phyloP scores from a whole-genome alignment of 92 coral and sea anemone species.

The Epizoanthus rinbou region DNA sequence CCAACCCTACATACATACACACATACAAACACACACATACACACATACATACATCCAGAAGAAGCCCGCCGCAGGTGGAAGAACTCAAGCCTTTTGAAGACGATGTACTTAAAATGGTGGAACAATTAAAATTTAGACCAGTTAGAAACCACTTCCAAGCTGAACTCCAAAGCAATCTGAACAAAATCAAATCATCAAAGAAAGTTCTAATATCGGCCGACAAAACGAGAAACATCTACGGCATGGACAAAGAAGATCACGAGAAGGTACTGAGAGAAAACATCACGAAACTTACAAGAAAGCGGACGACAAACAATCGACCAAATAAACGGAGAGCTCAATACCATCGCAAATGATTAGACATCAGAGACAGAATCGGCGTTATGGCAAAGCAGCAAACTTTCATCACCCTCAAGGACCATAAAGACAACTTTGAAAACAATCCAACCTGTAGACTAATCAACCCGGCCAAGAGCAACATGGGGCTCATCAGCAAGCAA shows the following conservation, averaged over 20 bases:
- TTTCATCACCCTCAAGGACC: too few relatives aligned
- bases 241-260: background rate
- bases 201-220: background rate
- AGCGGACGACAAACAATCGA: too few relatives aligned
- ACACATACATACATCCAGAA: background rate
- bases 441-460: background rate
- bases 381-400: too few relatives aligned
- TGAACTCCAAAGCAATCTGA: background rate
- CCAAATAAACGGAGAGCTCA: too few relatives aligned
- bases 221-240: background rate
- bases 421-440: background rate
- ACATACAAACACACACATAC: too few relatives aligned
- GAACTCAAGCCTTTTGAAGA: slow-evolving; percentile 11
- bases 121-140: background rate
- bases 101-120: slow-evolving; percentile 15
- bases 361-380: too few relatives aligned
- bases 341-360: too few relatives aligned
- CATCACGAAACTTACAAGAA: too few relatives aligned
- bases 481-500: background rate
- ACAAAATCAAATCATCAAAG: slow-evolving; percentile 11
- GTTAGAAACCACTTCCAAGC: background rate
- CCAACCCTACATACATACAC: too few relatives aligned
- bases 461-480: background rate
- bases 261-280: background rate
- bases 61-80: slow-evolving; percentile 19